These are phyloP conservation scores for Chaetorhynchus papuensis DNA, from an alignment of 2,113 vertebrate genomes.

Conservation along the genomic window DNA sequence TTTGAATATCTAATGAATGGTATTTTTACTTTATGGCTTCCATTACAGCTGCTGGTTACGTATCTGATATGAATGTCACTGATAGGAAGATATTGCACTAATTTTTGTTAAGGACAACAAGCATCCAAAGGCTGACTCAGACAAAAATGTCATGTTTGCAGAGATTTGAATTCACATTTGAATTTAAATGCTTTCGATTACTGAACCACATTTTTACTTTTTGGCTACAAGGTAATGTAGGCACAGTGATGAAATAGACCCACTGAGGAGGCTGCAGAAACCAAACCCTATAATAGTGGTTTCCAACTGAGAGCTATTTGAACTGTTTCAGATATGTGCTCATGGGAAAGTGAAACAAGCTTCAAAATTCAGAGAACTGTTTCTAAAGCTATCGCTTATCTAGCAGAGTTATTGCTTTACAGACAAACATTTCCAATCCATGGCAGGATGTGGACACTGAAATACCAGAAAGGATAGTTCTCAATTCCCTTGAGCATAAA, in stretches of 20 bases:
- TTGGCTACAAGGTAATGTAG: background rate
- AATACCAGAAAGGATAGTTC: background rate
- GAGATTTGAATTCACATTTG: background rate
- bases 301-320: background rate
- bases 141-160: constrained; percentile 3
- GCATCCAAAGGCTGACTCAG: background rate
- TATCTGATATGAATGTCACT: background rate
- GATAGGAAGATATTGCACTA: background rate
- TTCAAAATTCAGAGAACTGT: background rate
- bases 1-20: constrained; percentile 19
- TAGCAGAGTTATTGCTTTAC: background rate
- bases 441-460: background rate
- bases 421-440: background rate
- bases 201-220: background rate
- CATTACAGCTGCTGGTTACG: constrained; percentile 10
- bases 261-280: background rate
- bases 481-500: background rate
- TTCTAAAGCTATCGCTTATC: background rate
- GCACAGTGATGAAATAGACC: background rate
- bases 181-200: background rate
- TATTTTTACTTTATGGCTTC: background rate
- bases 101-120: background rate
- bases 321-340: background rate
- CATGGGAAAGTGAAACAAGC: background rate
- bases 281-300: background rate